phyloP scores from a whole-genome alignment of 2,113 vertebrate genomes.

The Pterocles orientalis region DNA sequence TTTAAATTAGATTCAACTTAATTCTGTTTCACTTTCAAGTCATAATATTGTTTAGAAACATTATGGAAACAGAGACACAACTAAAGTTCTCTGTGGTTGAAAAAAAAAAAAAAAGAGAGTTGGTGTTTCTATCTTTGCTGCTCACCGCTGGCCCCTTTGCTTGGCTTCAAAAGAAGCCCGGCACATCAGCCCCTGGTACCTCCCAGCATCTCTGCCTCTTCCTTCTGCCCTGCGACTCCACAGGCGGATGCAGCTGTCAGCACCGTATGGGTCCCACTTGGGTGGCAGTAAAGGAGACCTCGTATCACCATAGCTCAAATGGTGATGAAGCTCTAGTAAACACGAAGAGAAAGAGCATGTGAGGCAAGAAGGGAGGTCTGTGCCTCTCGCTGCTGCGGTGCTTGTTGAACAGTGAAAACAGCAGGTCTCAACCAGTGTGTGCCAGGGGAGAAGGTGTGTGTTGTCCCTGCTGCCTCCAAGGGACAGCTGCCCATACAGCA shows the following conservation, averaged over 20 bases:
- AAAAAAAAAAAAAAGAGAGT: background rate
- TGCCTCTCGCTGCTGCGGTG: background rate
- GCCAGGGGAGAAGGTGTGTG: background rate
- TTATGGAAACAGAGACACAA: background rate
- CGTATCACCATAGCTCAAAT: background rate
- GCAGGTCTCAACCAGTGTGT: background rate
- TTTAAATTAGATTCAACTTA: constrained; percentile 49
- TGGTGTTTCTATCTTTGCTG: background rate
- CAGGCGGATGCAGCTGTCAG: background rate
- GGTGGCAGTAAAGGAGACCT: background rate
- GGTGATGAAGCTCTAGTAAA: background rate
- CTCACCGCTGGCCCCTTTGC: rapidly evolving
- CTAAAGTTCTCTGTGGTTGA: background rate
- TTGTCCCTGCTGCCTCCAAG: background rate
- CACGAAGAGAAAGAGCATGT: rapidly evolving
- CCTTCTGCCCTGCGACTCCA: rapidly evolving
- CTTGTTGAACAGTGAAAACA: rapidly evolving
- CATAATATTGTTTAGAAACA: constrained; percentile 34
- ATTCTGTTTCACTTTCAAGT: constrained; percentile 42
- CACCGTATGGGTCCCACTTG: background rate
- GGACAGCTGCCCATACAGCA: background rate
- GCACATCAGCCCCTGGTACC: rapidly evolving
- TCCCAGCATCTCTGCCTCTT: background rate
- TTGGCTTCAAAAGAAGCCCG: background rate
- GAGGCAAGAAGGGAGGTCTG: background rate